Base-by-base conservation (phyloP, 2,113 vertebrate species). In the Rattus rattus region DNA sequence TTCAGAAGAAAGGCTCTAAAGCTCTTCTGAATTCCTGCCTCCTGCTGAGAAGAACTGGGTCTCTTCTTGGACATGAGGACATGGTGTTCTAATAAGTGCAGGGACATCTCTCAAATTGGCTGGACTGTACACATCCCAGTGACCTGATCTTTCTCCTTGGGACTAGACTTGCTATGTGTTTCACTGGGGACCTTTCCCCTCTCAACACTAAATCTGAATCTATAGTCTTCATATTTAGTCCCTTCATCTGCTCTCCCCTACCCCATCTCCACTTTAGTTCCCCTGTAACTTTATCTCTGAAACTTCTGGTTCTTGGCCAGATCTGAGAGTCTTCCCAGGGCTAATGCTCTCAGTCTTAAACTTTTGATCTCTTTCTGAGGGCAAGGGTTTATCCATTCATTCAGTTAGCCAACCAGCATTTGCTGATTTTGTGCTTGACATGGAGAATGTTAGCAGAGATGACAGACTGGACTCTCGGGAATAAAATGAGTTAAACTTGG, bases 401-500 rank as follows among this genome's bases (percentile, higher is more conserved):
- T 75, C n/a, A 90, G 67, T 90, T 79, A 47, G 95, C 96, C 52
- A 93, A 52, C 67, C 77, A 94, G 59, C 43, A 63, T 77, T 94
- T 83, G 52, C 76, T 81, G 56, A 87, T 92, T 92, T 92, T 20
- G 59, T 94, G 33, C 70, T 94, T 96, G 90, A 84, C 43, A 70
- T 83, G 63, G 72, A 59, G 36, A 67, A 88, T 94, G 76, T 80
- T 93, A 72, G 49, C 75, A 14, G 16, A 61, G 39, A 13, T 93
- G 63, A 52, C 75, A n/a, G 93, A 6, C 24, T 67, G 77, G 69
- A 54, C 49, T 24, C 49, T 81, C 2, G 85, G 63, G 88, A 47
- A 92, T 70, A 85, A 75, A 94, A n/a, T 85, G 92, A 94, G 43
- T 93, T 93, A 91, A 16, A 90, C 88, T 88, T 94, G 72, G 86